These are phyloP conservation scores for Marmota flaviventris DNA, from an alignment of 2,113 vertebrate genomes.

Conservation along the genomic window DNA sequence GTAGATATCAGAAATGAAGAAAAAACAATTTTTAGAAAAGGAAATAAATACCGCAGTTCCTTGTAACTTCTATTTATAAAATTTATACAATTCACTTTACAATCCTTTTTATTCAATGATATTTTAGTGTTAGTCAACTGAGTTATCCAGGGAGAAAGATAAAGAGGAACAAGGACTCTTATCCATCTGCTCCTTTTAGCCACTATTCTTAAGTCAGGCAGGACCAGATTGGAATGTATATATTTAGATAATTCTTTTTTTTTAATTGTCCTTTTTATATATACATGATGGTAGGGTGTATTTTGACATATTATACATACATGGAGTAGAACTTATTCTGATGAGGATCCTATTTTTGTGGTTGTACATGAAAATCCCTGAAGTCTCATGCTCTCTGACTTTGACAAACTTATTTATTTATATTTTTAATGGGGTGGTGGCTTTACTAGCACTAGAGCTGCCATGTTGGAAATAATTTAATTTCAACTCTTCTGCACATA, in stretches of 20 bases:
- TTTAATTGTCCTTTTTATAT: too few species aligned
- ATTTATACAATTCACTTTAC: not conserved
- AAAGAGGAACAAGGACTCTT: not conserved
- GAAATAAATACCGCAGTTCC: not conserved
- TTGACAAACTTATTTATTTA: constrained; percentile 11
- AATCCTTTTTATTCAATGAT: not conserved
- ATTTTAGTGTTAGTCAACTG: not conserved
- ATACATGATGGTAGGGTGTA: too few species aligned
- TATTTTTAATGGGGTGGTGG: not conserved
- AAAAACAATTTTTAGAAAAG: not conserved
- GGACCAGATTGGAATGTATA: not conserved
- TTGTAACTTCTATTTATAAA: not conserved
- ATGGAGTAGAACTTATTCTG: too few species aligned
- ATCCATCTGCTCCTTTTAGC: not conserved
- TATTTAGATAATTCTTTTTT: not conserved
- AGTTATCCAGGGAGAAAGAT: not conserved
- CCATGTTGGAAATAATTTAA: not conserved
- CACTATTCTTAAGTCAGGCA: not conserved
- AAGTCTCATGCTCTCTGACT: not conserved
- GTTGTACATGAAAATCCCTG: not conserved
- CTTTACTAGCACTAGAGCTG: not conserved
- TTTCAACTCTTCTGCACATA: not conserved
- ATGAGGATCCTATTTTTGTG: too few species aligned
- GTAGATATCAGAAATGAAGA: not conserved
- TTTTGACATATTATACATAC: too few species aligned